Evolutionary conservation across 1,140 invertebrate species (phyloP), one percentile per base, ranked within the genome.

Genomic region (Holcopasites calliopsidis): DNA sequence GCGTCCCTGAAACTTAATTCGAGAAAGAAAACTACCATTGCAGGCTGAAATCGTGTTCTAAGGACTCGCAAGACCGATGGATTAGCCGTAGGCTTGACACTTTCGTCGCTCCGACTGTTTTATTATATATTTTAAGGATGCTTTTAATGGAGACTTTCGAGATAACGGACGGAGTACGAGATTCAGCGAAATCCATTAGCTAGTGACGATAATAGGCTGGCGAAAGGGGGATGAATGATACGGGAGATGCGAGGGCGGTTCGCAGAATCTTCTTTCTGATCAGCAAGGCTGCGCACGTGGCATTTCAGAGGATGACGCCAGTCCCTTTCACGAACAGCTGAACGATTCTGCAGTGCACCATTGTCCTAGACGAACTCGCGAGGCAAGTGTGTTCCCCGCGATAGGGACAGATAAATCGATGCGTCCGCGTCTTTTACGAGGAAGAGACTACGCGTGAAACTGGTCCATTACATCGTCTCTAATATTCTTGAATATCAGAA

Each of bases 281-380:
- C 60, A 44, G 57, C 44, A 42, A 50, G 35, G 71, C 28, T 38
- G 77, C 52, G 50, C 76, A 80, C 75, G 78, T 85, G 81, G 83
- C 83, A 85, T 85, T 85, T 85, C 47, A 78, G 64, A 83, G 71
- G 70, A 77, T 72, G 80, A 80, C 66, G 66, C 71, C 47, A 26
- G 76, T 26, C 54, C 83, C 83, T 85, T 85, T 85, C 83, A 85
- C 83, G 81, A 81, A 84, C 83, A 58, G 50, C 52, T 62, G 70
- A 58, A 65, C 69, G 82, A 69, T 82, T 55, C 58, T 60, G 47
- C 42, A 61, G 44, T 68, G 64, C 61, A 49, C 77, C 82, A 83
- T 83, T 85, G 77, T 80, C 62, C 42, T 8, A 11, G 33, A 26
- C 28, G 38, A 52, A 28, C 38, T 35, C 28, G 47, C 8, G 60